Percentiles rank a stretch among this genome's conserved stretches.
These are phyloP conservation scores for Microcebus tavaratra DNA, from an alignment of 2,113 vertebrate species.

Conservation along the genomic window DNA sequence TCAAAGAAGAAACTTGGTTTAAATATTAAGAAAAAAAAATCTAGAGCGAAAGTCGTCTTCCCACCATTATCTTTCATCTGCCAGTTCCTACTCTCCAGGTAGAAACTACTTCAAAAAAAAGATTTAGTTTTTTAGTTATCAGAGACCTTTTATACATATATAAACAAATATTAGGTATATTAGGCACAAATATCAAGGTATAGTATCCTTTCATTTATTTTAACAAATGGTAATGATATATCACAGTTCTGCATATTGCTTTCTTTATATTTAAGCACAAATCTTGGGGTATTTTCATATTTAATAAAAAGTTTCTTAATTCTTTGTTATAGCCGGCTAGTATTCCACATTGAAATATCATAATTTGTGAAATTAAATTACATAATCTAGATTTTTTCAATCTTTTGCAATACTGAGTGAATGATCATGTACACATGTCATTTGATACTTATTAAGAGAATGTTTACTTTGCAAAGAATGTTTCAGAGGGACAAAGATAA, in stretches of 20 bases:
- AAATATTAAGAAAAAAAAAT: slow-evolving; percentile 12
- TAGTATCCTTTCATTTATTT: neutral
- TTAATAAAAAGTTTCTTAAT: neutral
- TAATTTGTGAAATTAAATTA: neutral
- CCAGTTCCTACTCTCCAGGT: neutral
- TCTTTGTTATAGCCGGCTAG: neutral
- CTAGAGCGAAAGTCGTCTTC: neutral
- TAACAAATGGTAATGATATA: neutral
- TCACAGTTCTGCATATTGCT: neutral
- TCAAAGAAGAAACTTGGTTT: neutral
- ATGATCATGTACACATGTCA: neutral
- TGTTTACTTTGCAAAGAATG: slow-evolving; percentile 19
- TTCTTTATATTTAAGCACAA: neutral
- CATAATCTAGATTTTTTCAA: slow-evolving; percentile 12
- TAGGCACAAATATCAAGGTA: neutral
- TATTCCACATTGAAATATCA: neutral
- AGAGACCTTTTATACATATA: neutral
- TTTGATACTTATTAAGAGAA: neutral
- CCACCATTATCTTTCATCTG: neutral
- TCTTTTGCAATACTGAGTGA: neutral
- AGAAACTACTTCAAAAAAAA: neutral
- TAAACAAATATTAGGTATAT: neutral
- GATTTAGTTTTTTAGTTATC: neutral
- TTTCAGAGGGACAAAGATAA: neutral
- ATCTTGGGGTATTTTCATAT: neutral